A percentile compares a stretch with the other conserved stretches of the same genome.
phyloP scores from a whole-genome alignment of 2,888 invertebrate genomes.

The Luperina testacea region DNA sequence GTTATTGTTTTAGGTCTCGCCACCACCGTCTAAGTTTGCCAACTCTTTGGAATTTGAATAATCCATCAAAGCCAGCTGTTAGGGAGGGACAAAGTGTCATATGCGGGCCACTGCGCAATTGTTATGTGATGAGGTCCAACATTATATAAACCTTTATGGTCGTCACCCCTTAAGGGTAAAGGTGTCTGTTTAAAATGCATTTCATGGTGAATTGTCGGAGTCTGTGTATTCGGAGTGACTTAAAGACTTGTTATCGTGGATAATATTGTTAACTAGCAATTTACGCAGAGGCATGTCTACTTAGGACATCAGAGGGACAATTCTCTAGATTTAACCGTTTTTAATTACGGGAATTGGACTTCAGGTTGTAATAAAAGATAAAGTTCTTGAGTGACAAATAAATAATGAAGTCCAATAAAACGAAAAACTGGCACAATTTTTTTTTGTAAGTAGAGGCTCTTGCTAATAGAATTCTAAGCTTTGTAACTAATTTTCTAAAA shows the following conservation, averaged over 20 bases:
- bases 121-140: slow-evolving; percentile 33
- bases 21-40: slow-evolving; percentile 56
- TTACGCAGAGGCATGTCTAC: not conserved
- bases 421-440: no score
- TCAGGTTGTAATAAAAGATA: not conserved
- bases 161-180: not conserved
- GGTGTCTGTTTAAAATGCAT: slow-evolving; percentile 38
- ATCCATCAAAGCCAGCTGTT: slow-evolving; percentile 72
- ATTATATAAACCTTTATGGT: slow-evolving; percentile 34
- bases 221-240: not conserved
- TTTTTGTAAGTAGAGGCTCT: not conserved
- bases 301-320: not conserved
- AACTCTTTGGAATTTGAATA: slow-evolving; percentile 72
- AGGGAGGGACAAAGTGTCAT: slow-evolving; percentile 62
- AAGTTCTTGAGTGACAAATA: not conserved
- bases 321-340: not conserved
- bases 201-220: slow-evolving; percentile 21
- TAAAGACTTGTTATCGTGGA: not conserved
- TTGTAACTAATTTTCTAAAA: not conserved
- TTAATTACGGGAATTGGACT: not conserved
- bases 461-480: not conserved
- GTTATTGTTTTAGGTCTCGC: slow-evolving; percentile 65
- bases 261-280: not conserved
- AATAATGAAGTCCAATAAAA: not conserved
- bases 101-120: slow-evolving; percentile 50